Percentiles rank a stretch among this genome's conserved stretches.
phyloP scores from a whole-genome alignment of 30 jellyfish, hydroid and myxozoan genomes.

The Aurelia sp. region DNA sequence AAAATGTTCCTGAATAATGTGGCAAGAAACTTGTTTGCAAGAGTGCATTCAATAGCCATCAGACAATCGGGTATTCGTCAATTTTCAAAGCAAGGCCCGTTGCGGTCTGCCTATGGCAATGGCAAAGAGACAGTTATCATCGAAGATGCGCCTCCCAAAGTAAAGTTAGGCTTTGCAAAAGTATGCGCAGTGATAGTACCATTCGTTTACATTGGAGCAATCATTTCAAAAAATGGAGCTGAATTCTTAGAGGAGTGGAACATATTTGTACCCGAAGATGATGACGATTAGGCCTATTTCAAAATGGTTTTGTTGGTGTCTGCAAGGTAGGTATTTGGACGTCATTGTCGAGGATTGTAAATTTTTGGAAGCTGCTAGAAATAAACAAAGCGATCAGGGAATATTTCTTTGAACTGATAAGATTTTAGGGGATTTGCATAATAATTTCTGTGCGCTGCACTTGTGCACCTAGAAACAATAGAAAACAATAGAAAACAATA shows the following conservation, averaged over 20 bases:
- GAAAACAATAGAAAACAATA: too few species aligned
- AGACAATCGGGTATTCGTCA: not conserved
- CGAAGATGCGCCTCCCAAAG: slow-evolving; percentile 63
- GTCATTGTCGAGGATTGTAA: too few species aligned
- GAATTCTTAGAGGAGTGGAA: slow-evolving; percentile 90
- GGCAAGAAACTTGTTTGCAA: not conserved
- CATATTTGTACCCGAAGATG: slow-evolving; percentile 92
- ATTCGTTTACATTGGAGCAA: slow-evolving; percentile 77
- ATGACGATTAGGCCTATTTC: slow-evolving; percentile 60
- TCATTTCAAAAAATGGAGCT: slow-evolving; percentile 79
- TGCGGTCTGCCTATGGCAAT: not conserved
- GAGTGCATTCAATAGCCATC: not conserved
- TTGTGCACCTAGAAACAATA: too few species aligned
- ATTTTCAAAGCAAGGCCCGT: not conserved
- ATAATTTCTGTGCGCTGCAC: too few species aligned
- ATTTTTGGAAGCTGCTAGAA: too few species aligned
- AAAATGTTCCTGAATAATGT: slow-evolving; percentile 6
- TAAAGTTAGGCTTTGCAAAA: slow-evolving; percentile 71
- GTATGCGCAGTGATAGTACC: slow-evolving; percentile 72
- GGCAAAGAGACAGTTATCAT: slow-evolving; percentile 22
- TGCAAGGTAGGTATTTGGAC: not conserved
- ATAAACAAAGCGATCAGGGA: too few species aligned
- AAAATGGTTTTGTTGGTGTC: not conserved
- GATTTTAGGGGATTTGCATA: too few species aligned
- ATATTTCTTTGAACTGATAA: too few species aligned